Evolutionary conservation across 2,888 invertebrate species (phyloP).

Genomic region (Philereme transversata): DNA sequence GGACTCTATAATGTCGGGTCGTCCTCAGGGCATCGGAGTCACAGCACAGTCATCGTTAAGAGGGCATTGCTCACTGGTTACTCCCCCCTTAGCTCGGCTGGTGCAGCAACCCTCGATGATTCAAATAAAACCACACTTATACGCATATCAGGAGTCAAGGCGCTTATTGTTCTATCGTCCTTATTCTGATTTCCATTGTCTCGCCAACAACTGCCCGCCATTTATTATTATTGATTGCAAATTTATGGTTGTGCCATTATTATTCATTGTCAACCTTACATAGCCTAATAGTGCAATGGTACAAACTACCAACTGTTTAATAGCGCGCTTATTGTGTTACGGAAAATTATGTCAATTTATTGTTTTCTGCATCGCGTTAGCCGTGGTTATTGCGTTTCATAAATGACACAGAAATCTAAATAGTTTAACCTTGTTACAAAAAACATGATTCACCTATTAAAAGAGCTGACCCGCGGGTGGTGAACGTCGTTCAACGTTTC

Average conservation of each 20-base stretch:
- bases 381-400: slow-evolving; percentile 33
- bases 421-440: slow-evolving; percentile 39
- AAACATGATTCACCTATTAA: slow-evolving; percentile 35
- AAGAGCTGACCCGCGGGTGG: slow-evolving; percentile 24
- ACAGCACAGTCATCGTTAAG: slow-evolving; percentile 76
- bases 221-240: slow-evolving; percentile 72
- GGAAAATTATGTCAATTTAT: slow-evolving; percentile 48
- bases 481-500: slow-evolving; percentile 16
- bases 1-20: slow-evolving; percentile 79
- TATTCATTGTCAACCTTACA: slow-evolving; percentile 66
- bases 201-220: slow-evolving; percentile 53
- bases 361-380: slow-evolving; percentile 35
- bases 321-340: slow-evolving; percentile 36
- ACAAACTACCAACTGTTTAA: slow-evolving; percentile 26
- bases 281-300: slow-evolving; percentile 44
- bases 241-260: slow-evolving; percentile 61
- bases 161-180: slow-evolving; percentile 73
- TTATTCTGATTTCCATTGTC: slow-evolving; percentile 77
- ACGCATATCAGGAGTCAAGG: slow-evolving; percentile 66
- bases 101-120: slow-evolving; percentile 60
- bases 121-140: slow-evolving; percentile 63
- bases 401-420: slow-evolving; percentile 42
- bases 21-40: slow-evolving; percentile 81
- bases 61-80: slow-evolving; percentile 80
- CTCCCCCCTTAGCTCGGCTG: slow-evolving; percentile 66